Base-by-base conservation (phyloP, 1,140 invertebrate genomes). In the Drosophila grimshawi region DNA sequence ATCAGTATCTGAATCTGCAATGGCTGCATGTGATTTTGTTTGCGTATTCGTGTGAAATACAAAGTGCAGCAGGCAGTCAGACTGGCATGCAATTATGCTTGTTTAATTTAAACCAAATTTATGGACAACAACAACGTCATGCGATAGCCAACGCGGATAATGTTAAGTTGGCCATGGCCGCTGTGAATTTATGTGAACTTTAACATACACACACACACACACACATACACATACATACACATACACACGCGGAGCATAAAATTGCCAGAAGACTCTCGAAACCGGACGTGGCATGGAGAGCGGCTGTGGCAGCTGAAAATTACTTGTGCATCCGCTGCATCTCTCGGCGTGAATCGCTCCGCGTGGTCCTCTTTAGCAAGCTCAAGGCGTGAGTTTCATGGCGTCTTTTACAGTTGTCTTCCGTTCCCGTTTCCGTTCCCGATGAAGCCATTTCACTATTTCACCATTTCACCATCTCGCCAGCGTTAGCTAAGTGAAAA, bases 291-390 rank as follows among this genome's bases (percentile, higher is more conserved):
- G 69, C 69, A 66, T 63, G 59, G 69, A 53, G 55, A 60, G 55
- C 48, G 49, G 32, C 57, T 64, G 45, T 71, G 68, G 68, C 81
- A 86, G 78, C 53, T 74, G 76, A 88, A 86, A 73, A 88, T 88
- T 88, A 83, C 85, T 89, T 89, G 72, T 83, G 80, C 83, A 88
- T 88, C 83, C 83, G 85, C 62, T 83, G 80, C 85, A 88, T 77
- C 56, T 49, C 78, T 81, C 62, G 33, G 56, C 74, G 66, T 56
- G 68, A 88, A 86, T 88, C 68, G 80, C 76, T 66, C 83, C 83
- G 60, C 76, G 63, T 64, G 83, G 83, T 86, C 68, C 80, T 81
- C 67, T 82, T 78, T 64, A 69, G 70, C 19, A 67, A 69, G 69
- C 83, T 82, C 83, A 68, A 80, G 72, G 83, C 83, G 83, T 88